A percentile compares a stretch with the other conserved stretches of the same genome.
Evolutionary conservation across 1,140 invertebrate genomes (phyloP).

Genomic region (Drosophila navojoa): DNA sequence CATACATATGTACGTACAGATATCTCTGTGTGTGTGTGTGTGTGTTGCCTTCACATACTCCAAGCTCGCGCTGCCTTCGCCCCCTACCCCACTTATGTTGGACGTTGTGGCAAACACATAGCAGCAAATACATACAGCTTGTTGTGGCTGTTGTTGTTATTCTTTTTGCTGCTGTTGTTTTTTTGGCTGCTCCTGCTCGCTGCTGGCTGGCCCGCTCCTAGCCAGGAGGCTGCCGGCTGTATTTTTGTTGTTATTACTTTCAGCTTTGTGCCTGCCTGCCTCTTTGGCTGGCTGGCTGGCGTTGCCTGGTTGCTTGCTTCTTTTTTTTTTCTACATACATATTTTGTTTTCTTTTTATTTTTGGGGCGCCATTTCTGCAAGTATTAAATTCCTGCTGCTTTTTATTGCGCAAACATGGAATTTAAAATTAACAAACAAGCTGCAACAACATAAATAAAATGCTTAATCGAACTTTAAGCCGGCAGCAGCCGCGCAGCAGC

Average conservation of each 20-base stretch:
- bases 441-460: slow-evolving; percentile 44
- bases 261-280: slow-evolving; percentile 51
- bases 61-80: background rate
- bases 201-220: slow-evolving; percentile 2
- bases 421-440: slow-evolving; percentile 80
- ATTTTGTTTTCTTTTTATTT: slow-evolving; percentile 1
- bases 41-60: slow-evolving; percentile 1
- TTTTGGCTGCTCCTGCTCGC: slow-evolving; percentile 22
- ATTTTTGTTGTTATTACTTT: slow-evolving; percentile 71
- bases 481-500: slow-evolving; percentile 18
- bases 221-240: slow-evolving; percentile 36
- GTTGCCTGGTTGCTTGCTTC: slow-evolving; percentile 8
- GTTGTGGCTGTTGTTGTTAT: slow-evolving; percentile 61
- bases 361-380: slow-evolving; percentile 55
- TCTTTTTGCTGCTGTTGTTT: slow-evolving; percentile 24
- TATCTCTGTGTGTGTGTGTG: slow-evolving; percentile 17
- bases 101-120: slow-evolving; percentile 76
- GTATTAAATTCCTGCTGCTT: slow-evolving; percentile 74
- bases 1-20: background rate
- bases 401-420: slow-evolving; percentile 77
- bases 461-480: slow-evolving; percentile 57
- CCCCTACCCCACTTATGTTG: slow-evolving; percentile 41
- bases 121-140: slow-evolving; percentile 78
- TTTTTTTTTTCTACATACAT: background rate
- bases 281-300: slow-evolving; percentile 1